Evolutionary conservation across 1,140 invertebrate genomes (phyloP), one percentile per base, ranked within the genome.

Genomic region (Papilio xuthus): DNA sequence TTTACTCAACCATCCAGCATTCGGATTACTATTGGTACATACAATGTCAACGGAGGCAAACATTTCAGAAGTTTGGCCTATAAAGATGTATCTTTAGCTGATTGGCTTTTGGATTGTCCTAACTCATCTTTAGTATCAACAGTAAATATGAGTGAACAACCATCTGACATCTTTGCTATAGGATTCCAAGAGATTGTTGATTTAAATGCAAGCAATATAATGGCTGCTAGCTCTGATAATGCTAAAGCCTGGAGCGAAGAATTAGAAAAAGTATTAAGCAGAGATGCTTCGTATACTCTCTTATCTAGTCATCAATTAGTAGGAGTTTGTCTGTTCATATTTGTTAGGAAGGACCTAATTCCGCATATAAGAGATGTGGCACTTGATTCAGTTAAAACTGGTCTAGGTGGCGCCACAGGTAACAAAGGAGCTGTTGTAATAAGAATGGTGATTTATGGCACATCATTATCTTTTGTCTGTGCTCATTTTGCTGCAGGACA

Each of bases 141-240:
- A 20, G 94, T 95, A 53, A 92, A 94, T 77, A 93, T 95, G 74
- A 89, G 90, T 80, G 95, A 95, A 84, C 94, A 96, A 82, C 96
- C 96, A 56, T 96, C 97, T 44, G 99, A 99, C 94, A 97, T 99
- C 77, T 99, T 97, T 95, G 98, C 98, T 4, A 98, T 99, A 89
- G 99, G 99, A 23, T 99, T 99, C 94, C 98, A 99, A 94, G 99
- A 99, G 96, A 99, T 99, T 84, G 99, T 99, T 12, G 99, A 99
- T 95, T 94, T 99, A 69, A 99, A 99, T 95, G 99, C 99, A 6
- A 97, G 97, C 78, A 99, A 99, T 92, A 99, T 99, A 83, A 97
- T 99, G 94, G 98, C 98, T 82, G 98, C 98, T 13, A 99, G 98
- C 93, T 97, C 97, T 6, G 98, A 99, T 82, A 99, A 99, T 95